Evolutionary conservation across 2,888 invertebrate species (phyloP).

Genomic region (Cataglyphis cursor): DNA sequence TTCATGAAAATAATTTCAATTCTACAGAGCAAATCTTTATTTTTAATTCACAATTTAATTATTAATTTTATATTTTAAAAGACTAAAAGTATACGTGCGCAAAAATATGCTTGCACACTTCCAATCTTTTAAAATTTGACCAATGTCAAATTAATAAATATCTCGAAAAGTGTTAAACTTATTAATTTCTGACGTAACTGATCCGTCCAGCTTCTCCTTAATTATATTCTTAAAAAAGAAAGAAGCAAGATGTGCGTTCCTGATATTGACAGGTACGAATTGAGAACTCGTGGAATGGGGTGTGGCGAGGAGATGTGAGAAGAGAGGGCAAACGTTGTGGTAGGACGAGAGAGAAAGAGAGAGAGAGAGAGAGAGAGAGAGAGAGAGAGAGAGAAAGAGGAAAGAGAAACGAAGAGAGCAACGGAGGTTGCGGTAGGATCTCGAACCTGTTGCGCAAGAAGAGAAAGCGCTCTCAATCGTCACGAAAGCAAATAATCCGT

Average conservation of each 20-base stretch:
- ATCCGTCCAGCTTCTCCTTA: background rate
- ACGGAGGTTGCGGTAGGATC: constrained; percentile 77
- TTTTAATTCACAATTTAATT: too few relatives aligned
- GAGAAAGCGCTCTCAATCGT: constrained; percentile 48
- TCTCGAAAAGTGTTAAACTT: too few relatives aligned
- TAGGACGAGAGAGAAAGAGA: constrained; percentile 64
- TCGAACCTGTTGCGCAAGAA: constrained; percentile 78
- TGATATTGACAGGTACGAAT: constrained; percentile 53
- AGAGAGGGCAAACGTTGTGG: constrained; percentile 67
- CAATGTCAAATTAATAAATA: too few relatives aligned
- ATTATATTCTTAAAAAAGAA: background rate
- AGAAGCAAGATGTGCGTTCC: background rate
- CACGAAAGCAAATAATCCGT: constrained; percentile 33
- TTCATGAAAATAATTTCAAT: too few relatives aligned
- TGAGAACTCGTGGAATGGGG: constrained; percentile 48
- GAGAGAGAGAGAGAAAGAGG: constrained; percentile 45
- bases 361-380: constrained; percentile 9
- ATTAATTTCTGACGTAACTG: too few relatives aligned
- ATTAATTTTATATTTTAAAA: too few relatives aligned
- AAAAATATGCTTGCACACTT: too few relatives aligned
- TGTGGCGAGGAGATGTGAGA: constrained; percentile 36
- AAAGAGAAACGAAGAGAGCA: constrained; percentile 68
- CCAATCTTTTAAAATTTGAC: too few relatives aligned
- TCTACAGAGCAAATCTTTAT: too few relatives aligned
- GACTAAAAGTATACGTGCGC: too few relatives aligned